Percentiles rank a stretch among this genome's conserved stretches.
phyloP scores from a whole-genome alignment of 2,113 vertebrate species.

The Reinhardtius hippoglossoides region DNA sequence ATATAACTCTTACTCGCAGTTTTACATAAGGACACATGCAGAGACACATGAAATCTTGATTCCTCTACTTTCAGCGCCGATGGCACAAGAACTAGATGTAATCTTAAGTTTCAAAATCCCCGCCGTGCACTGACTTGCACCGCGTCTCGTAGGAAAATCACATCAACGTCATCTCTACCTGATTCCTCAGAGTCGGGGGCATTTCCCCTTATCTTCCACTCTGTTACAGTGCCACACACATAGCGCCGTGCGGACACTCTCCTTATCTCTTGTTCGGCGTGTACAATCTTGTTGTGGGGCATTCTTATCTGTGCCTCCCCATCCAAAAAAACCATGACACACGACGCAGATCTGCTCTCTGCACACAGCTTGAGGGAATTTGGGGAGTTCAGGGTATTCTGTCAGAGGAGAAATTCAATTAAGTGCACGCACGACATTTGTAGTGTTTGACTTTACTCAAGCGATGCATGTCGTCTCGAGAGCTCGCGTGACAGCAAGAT shows the following conservation, averaged over 20 bases:
- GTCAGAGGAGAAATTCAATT: constrained; percentile 25
- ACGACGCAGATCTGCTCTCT: constrained; percentile 21
- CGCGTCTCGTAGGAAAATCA: neutral
- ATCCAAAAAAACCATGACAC: neutral
- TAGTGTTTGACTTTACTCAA: neutral
- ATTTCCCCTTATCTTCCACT: constrained; percentile 11
- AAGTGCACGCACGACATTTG: constrained; percentile 12
- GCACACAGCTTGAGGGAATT: constrained; percentile 32
- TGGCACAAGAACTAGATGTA: neutral
- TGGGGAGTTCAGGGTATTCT: neutral
- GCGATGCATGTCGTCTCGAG: constrained; percentile 4
- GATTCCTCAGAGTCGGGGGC: constrained; percentile 23
- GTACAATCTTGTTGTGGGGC: constrained; percentile 62
- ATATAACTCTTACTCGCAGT: neutral
- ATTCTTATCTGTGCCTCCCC: constrained; percentile 28
- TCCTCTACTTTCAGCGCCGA: neutral
- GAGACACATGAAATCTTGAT: neutral
- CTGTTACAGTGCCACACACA: constrained; percentile 6
- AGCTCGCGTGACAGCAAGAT: constrained; percentile 33
- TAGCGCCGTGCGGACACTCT: constrained; percentile 12
- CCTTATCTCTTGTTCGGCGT: constrained; percentile 53
- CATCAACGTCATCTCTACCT: constrained; percentile 19
- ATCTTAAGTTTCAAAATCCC: constrained; percentile 33
- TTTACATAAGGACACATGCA: neutral
- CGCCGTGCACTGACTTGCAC: constrained; percentile 52